Conservation (phyloP, 2,113 vertebrate genomes). For the Dasypus novemcinctus region DNA sequence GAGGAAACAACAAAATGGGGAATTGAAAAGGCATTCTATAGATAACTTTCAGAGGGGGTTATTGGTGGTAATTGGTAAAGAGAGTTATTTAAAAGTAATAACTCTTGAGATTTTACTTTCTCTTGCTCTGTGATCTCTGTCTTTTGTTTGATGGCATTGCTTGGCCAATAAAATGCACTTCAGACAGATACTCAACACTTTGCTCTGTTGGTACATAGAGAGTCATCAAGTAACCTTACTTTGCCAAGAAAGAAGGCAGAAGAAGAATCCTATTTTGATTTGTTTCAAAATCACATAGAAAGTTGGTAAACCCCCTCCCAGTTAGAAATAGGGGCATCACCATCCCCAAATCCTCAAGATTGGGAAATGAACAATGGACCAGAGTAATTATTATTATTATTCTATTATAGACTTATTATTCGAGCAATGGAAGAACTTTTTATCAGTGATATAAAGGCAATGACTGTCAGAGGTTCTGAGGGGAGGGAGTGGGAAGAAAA, state of each 20-base stretch:
- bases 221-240: conserved; percentile 18
- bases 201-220: not conserved
- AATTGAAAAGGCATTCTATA: not conserved
- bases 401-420: too few species aligned
- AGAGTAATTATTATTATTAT: too few species aligned
- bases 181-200: not conserved
- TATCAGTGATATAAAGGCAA: too few species aligned
- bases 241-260: not conserved
- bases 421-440: too few species aligned
- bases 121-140: not conserved
- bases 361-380: too few species aligned
- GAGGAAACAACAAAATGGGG: not conserved
- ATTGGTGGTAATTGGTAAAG: not conserved
- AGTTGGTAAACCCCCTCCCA: too few species aligned
- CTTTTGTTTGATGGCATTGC: conserved; percentile 7
- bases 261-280: not conserved
- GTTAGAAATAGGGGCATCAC: too few species aligned
- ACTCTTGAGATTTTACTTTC: not conserved
- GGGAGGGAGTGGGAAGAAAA: too few species aligned
- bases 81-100: not conserved
- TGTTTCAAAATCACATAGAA: not conserved
- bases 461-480: too few species aligned
- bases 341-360: too few species aligned
- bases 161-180: not conserved
- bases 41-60: not conserved